A percentile compares a stretch with the other conserved stretches of the same genome.
phyloP scores from a whole-genome alignment of 2,888 invertebrate genomes.

The Hydroisotoma schaefferi region DNA sequence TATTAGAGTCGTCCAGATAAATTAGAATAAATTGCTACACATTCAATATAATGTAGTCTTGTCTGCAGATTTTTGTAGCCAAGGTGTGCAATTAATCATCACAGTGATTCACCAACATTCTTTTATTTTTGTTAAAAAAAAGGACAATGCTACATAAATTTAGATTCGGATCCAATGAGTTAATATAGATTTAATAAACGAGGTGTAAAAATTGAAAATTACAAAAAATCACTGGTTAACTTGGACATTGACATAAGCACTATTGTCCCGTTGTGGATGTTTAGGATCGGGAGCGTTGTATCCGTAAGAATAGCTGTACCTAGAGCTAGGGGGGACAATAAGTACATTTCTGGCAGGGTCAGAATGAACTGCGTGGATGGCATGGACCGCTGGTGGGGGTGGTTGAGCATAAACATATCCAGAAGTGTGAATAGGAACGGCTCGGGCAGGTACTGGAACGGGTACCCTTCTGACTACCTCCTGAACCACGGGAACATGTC shows the following conservation, averaged over 20 bases:
- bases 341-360: slow-evolving; percentile 27
- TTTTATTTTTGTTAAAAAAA: too few relatives aligned
- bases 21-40: too few relatives aligned
- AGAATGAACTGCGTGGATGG: slow-evolving; percentile 26
- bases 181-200: too few relatives aligned
- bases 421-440: slow-evolving; percentile 2
- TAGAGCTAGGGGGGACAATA: slow-evolving; percentile 39
- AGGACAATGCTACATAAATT: too few relatives aligned
- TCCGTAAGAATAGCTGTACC: slow-evolving; percentile 36
- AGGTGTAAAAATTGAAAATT: too few relatives aligned
- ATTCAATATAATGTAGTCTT: too few relatives aligned
- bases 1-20: too few relatives aligned
- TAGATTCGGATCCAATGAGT: too few relatives aligned
- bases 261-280: slow-evolving; percentile 41
- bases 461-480: slow-evolving; percentile 6
- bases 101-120: too few relatives aligned
- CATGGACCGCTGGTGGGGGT: slow-evolving; percentile 14
- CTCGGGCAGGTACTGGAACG: not conserved
- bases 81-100: too few relatives aligned
- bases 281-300: slow-evolving; percentile 45
- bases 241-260: slow-evolving; percentile 40
- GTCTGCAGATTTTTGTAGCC: too few relatives aligned
- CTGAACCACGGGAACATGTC: slow-evolving; percentile 8
- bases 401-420: slow-evolving; percentile 4
- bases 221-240: slow-evolving; percentile 37